Evolutionary conservation across 2,888 invertebrate species (phyloP).

Genomic region (Nasonovia ribisnigri): DNA sequence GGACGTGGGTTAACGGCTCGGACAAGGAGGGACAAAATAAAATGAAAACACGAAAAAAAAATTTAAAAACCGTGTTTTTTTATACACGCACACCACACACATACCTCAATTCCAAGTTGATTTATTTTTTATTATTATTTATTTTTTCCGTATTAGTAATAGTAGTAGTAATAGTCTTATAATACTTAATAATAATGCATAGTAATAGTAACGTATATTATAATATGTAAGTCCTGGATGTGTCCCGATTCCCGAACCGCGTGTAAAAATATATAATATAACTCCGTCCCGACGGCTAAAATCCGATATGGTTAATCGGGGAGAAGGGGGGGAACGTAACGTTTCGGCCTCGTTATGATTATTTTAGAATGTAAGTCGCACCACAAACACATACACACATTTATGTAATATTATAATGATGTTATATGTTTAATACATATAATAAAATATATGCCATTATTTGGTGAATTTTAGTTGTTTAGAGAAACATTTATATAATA

Average conservation of each 20-base stretch:
- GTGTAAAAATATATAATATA: not conserved
- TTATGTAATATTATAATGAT: not conserved
- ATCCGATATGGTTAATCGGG: not conserved
- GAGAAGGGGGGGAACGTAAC: conserved; percentile 2
- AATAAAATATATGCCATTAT: not conserved
- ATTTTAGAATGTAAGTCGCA: conserved; percentile 15
- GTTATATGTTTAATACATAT: not conserved
- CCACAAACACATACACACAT: not conserved
- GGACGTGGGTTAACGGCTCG: not conserved
- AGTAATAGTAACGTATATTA: not conserved
- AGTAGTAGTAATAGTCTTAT: not conserved
- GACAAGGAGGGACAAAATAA: not conserved
- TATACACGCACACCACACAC: not conserved
- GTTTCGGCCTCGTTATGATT: conserved; percentile 44
- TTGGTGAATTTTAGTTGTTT: conserved; percentile 14
- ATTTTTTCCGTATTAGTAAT: not conserved
- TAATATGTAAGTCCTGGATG: not conserved
- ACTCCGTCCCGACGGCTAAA: not conserved
- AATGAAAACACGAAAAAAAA: not conserved
- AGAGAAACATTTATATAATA: not conserved
- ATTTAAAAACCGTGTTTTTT: conserved; percentile 5
- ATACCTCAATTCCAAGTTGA: not conserved
- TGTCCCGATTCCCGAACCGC: not conserved
- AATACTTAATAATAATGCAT: not conserved
- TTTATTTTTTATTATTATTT: conserved; percentile 22